phyloP scores from a whole-genome alignment of 35 echinoderm and acorn worm genomes.

The Chiridota heheva region DNA sequence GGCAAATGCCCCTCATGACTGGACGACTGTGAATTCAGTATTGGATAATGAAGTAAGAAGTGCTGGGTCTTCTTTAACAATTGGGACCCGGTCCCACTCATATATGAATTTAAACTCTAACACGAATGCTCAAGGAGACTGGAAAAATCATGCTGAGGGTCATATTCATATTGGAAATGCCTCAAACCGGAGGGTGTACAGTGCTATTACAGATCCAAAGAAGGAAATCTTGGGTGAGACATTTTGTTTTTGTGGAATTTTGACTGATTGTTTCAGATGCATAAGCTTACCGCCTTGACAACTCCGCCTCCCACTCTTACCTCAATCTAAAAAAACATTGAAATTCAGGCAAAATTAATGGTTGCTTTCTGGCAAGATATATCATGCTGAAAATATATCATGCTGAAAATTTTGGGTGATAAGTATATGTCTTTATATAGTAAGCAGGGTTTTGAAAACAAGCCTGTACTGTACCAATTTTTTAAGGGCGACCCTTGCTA shows the following conservation, averaged over 20 bases:
- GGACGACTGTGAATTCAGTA: conserved; percentile 43
- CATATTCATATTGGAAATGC: conserved; percentile 4
- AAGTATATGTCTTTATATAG: too few species aligned
- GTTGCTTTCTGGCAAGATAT: too few species aligned
- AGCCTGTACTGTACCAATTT: too few species aligned
- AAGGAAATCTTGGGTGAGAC: conserved; percentile 57
- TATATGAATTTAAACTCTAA: conserved; percentile 42
- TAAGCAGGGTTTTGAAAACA: too few species aligned
- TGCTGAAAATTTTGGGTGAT: too few species aligned
- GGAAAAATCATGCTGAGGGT: conserved; percentile 37
- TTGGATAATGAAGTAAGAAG: conserved; percentile 45
- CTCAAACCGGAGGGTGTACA: conserved; percentile 68
- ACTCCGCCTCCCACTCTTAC: too few species aligned
- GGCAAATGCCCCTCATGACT: conserved; percentile 57
- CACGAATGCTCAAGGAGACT: conserved; percentile 59
- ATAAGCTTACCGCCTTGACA: too few species aligned
- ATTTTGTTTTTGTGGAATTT: not conserved
- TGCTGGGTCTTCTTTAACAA: conserved; percentile 11
- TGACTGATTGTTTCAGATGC: too few species aligned
- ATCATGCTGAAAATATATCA: too few species aligned
- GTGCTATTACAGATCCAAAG: conserved; percentile 67
- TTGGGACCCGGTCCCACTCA: conserved; percentile 44
- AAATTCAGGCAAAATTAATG: too few species aligned
- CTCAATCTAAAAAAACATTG: too few species aligned
- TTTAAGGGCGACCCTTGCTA: too few species aligned